phyloP scores from a whole-genome alignment of 2,888 invertebrate species.

The Pycnomerus fuliginosus region DNA sequence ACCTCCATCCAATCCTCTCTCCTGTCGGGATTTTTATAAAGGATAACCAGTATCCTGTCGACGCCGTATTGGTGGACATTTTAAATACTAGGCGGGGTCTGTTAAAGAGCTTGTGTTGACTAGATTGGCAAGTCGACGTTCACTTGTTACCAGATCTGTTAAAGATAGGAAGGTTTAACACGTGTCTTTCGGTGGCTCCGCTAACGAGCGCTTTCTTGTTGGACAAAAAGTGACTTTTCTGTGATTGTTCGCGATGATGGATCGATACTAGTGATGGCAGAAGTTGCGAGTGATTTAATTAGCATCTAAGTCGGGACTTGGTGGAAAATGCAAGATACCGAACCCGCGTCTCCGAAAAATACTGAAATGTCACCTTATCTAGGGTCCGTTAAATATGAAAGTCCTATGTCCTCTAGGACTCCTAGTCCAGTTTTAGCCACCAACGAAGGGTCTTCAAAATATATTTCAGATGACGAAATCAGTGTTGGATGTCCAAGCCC shows the following conservation, averaged over 20 bases:
- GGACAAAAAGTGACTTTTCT: slow-evolving; percentile 14
- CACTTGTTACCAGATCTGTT: slow-evolving; percentile 52
- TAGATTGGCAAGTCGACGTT: slow-evolving; percentile 44
- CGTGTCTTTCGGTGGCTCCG: slow-evolving; percentile 26
- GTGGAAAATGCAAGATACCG: slow-evolving; percentile 51
- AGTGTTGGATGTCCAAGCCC: slow-evolving; percentile 76
- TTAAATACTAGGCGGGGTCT: slow-evolving; percentile 37
- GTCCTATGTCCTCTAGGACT: slow-evolving; percentile 50
- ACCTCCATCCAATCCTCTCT: slow-evolving; percentile 37
- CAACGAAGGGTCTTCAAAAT: slow-evolving; percentile 44
- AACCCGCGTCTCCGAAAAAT: slow-evolving; percentile 38
- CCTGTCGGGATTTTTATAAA: slow-evolving; percentile 38
- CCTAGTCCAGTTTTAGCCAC: slow-evolving; percentile 56
- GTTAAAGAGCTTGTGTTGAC: slow-evolving; percentile 39
- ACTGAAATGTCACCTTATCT: slow-evolving; percentile 50
- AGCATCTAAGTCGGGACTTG: neutral
- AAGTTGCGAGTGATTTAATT: slow-evolving; percentile 7
- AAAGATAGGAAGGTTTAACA: slow-evolving; percentile 42
- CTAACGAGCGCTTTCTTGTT: slow-evolving; percentile 13
- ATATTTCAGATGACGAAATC: slow-evolving; percentile 66
- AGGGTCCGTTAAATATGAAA: slow-evolving; percentile 49
- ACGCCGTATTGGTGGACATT: slow-evolving; percentile 29
- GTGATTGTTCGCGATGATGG: slow-evolving; percentile 7
- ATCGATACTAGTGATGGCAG: slow-evolving; percentile 7
- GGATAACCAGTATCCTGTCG: slow-evolving; percentile 29